Base-by-base conservation (phyloP, 2,888 invertebrate genomes). In the Drosophila kambysellisi region DNA sequence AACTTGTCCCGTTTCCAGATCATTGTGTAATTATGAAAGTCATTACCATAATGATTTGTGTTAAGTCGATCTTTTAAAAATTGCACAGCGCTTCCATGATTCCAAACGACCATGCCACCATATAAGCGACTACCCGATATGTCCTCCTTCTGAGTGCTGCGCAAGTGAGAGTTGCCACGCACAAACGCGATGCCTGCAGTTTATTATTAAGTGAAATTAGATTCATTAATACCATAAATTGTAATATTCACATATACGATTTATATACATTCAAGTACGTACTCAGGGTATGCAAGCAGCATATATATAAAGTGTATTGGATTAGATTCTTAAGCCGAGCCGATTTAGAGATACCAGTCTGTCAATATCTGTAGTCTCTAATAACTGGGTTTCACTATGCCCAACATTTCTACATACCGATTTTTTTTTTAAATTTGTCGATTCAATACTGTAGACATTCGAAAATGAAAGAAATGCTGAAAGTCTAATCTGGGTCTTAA, bases 11-110 rank as follows among this genome's bases (percentile, higher is more conserved):
- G 76, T 6, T 84, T 94, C 97, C 97, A 97, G 70, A 95, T 94
- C 48, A 97, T 79, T 1, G 94, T 94, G 88, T 96, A 97, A 51
- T 94, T 94, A 88, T 97, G 97, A 91, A 95, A 96, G 6, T 93
- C 94, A 53, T 95, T 94, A 59, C 95, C 94, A 72, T 94, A 94
- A 56, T 95, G 94, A 17, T 93, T 92, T 8, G 83, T 57, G 4
- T 91, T 75, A 4, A 92, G 82, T 79, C 66, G 70, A 57, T 87
- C 76, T 9, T 76, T 84, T 4, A 91, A 56, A 52, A 83, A 86
- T 48, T 82, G 48, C 82, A 94, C 85, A 91, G 94, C 66, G 87
- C 89, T 54, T 63, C 92, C 70, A 77, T 89, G 70, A 4, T 84
- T 71, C 68, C 90, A 81, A 17, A 92, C 51, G 2, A 93, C 70